Evolutionary conservation across 2,888 invertebrate species (phyloP).

Genomic region (Hipparchia semele): DNA sequence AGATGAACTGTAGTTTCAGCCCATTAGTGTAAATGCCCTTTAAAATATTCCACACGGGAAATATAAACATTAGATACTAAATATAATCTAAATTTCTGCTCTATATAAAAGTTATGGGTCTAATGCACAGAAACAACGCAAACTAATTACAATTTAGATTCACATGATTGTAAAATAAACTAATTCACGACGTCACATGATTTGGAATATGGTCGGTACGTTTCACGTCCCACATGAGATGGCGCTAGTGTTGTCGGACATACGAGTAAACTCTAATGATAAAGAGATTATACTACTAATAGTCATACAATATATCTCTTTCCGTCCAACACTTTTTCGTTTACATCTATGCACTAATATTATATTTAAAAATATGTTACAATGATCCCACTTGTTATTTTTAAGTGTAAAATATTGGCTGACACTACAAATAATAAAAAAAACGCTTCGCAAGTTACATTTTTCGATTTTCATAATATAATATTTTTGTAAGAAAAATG

Average conservation of each 20-base stretch:
- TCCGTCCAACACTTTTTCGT: constrained; percentile 62
- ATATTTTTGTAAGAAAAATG: constrained; percentile 29
- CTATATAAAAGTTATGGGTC: constrained; percentile 67
- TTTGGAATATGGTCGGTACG: constrained; percentile 18
- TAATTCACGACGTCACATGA: constrained; percentile 13
- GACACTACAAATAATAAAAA: constrained; percentile 45
- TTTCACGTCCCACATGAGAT: constrained; percentile 21
- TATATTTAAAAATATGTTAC: constrained; percentile 81
- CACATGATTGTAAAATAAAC: constrained; percentile 28
- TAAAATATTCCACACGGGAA: constrained; percentile 61
- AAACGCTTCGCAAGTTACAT: constrained; percentile 34
- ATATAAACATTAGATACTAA: constrained; percentile 66
- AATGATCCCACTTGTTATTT: constrained; percentile 83
- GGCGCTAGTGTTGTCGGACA: constrained; percentile 38
- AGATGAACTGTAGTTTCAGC: background rate
- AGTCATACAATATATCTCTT: constrained; percentile 76
- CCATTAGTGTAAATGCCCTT: constrained; percentile 74
- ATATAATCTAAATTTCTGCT: constrained; percentile 64
- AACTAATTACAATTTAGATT: constrained; percentile 32
- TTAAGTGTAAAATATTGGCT: constrained; percentile 60
- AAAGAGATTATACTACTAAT: constrained; percentile 70
- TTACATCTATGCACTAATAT: constrained; percentile 79
- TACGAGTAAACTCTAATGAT: constrained; percentile 62
- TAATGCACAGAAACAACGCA: constrained; percentile 45
- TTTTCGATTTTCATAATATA: constrained; percentile 25